Percentiles rank a stretch among this genome's conserved stretches.
Conservation (phyloP, 1,140 invertebrate species). For the Pseudomyrmex sp. region DNA sequence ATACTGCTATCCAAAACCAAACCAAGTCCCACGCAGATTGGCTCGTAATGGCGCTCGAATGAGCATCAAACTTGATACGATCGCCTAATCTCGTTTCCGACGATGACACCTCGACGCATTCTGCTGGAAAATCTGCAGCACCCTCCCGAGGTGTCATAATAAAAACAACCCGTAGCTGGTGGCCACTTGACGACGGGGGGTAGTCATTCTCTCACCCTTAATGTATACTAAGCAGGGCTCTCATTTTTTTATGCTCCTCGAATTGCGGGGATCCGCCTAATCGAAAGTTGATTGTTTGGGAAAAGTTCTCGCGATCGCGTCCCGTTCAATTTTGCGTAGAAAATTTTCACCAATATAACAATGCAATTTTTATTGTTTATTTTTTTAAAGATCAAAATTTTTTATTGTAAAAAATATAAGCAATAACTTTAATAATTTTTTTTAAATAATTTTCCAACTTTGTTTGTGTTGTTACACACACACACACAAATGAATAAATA, state of each 20-base stretch:
- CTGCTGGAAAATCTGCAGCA: slow-evolving; percentile 70
- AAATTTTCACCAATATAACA: background rate
- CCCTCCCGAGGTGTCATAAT: slow-evolving; percentile 78
- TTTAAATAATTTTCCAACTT: background rate
- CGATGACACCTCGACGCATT: slow-evolving; percentile 67
- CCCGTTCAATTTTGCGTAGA: background rate
- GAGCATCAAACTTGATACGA: slow-evolving; percentile 70
- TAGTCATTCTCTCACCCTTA: slow-evolving; percentile 64
- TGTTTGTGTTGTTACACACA: background rate
- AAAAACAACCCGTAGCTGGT: slow-evolving; percentile 75
- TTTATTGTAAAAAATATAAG: too few relatives aligned
- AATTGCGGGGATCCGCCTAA: slow-evolving; percentile 59
- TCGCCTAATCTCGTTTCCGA: slow-evolving; percentile 69
- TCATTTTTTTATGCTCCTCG: slow-evolving; percentile 52
- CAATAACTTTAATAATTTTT: background rate
- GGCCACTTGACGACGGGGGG: slow-evolving; percentile 78
- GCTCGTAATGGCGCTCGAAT: slow-evolving; percentile 77
- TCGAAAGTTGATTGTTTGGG: slow-evolving; percentile 77
- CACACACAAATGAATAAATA: too few relatives aligned
- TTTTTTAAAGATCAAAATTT: background rate
- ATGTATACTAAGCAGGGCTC: slow-evolving; percentile 73
- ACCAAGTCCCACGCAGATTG: slow-evolving; percentile 80
- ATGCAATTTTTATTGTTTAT: background rate
- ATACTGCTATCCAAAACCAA: slow-evolving; percentile 28
- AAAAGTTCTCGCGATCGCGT: slow-evolving; percentile 54